A percentile compares a stretch with the other conserved stretches of the same genome.
These are phyloP conservation scores for Brachyptera risi DNA, from an alignment of 2,888 invertebrate genomes.

Conservation along the genomic window DNA sequence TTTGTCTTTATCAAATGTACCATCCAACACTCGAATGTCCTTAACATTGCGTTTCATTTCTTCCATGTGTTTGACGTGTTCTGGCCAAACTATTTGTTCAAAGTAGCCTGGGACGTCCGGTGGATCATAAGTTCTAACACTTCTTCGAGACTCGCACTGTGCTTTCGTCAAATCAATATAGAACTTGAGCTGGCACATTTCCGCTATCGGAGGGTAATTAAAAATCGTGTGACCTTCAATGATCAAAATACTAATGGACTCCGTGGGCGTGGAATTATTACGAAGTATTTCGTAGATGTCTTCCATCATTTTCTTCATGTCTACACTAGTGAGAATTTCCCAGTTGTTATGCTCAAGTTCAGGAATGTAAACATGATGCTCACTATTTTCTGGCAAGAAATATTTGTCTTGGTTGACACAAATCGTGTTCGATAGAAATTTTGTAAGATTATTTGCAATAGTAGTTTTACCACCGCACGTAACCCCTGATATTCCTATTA, in stretches of 20 bases:
- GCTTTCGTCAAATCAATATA: constrained; percentile 67
- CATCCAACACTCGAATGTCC: constrained; percentile 2
- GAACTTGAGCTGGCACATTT: constrained; percentile 68
- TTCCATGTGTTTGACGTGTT: constrained; percentile 58
- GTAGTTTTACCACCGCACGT: constrained; percentile 84
- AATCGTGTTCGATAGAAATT: constrained; percentile 44
- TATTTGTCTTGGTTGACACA: constrained; percentile 73
- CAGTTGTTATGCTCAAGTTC: constrained; percentile 71
- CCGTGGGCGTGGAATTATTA: constrained; percentile 20
- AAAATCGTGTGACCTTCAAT: constrained; percentile 75
- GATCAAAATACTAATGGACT: constrained; percentile 50
- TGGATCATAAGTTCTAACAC: constrained; percentile 68
- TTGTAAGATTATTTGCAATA: constrained; percentile 54
- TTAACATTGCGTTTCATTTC: constrained; percentile 37
- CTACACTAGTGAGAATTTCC: constrained; percentile 65
- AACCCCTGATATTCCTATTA: constrained; percentile 72
- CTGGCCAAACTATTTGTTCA: constrained; percentile 88
- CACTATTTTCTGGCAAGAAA: constrained; percentile 62
- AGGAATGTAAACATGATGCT: constrained; percentile 58
- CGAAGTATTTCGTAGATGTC: constrained; percentile 51
- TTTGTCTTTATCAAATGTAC: background rate
- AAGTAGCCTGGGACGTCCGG: constrained; percentile 87
- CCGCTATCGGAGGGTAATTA: constrained; percentile 61
- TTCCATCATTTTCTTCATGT: constrained; percentile 65
- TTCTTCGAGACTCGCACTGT: constrained; percentile 61